Conservation (phyloP, 1,140 invertebrate species). For the Polyergus mexicanus region DNA sequence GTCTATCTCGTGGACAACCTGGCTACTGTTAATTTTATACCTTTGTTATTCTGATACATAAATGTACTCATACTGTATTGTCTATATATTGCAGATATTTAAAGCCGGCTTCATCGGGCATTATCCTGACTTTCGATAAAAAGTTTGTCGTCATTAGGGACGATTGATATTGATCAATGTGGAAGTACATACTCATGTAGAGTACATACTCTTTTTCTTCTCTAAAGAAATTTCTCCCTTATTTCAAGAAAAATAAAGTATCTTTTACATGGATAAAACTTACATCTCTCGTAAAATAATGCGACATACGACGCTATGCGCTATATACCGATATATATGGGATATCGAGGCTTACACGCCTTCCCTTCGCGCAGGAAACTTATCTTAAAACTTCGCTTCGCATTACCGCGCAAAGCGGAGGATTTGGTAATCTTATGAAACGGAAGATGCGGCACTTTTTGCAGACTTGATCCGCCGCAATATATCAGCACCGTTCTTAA, state of each 20-base stretch:
- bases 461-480: background rate
- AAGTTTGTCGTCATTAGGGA: background rate
- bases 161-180: background rate
- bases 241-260: slow-evolving; percentile 2
- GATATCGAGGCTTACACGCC: background rate
- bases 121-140: slow-evolving; percentile 41
- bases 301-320: slow-evolving; percentile 10
- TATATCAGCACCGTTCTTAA: background rate
- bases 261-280: slow-evolving; percentile 13
- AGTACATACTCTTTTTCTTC: background rate
- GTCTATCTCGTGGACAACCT: slow-evolving; percentile 38
- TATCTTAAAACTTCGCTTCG: slow-evolving; percentile 41
- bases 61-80: slow-evolving; percentile 51
- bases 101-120: slow-evolving; percentile 34
- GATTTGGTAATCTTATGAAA: slow-evolving; percentile 50
- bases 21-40: slow-evolving; percentile 68
- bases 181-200: too few species aligned
- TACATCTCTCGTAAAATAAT: slow-evolving; percentile 31
- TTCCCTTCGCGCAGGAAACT: slow-evolving; percentile 19
- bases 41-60: slow-evolving; percentile 27
- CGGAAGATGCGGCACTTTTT: slow-evolving; percentile 32
- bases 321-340: slow-evolving; percentile 20
- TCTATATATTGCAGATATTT: slow-evolving; percentile 32
- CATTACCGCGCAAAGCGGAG: slow-evolving; percentile 9
- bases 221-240: background rate